These are phyloP conservation scores for Nothoprocta perdicaria DNA, from an alignment of 2,113 vertebrate genomes.

Conservation along the genomic window DNA sequence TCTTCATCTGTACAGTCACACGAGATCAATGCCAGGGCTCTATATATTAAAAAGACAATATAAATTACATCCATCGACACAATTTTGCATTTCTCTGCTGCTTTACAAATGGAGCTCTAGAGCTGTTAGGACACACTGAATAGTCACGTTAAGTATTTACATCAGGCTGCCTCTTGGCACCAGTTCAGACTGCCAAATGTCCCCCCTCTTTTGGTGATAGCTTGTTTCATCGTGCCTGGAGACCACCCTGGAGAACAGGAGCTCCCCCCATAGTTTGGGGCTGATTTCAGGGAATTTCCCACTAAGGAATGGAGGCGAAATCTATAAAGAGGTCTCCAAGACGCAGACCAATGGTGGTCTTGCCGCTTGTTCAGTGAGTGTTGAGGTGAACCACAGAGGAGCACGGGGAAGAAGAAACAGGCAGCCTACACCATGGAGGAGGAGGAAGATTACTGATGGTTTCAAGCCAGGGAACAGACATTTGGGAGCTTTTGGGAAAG, in stretches of 20 bases:
- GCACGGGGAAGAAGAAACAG: background rate
- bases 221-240: slow-evolving; percentile 15
- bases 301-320: slow-evolving; percentile 4
- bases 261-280: background rate
- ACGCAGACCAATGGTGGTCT: background rate
- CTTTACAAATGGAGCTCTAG: slow-evolving; percentile 53
- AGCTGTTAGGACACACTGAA: slow-evolving; percentile 67
- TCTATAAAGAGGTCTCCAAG: background rate
- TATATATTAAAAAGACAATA: slow-evolving; percentile 84
- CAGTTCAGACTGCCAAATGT: background rate
- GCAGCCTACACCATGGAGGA: background rate
- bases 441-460: background rate
- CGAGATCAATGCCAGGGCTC: slow-evolving; percentile 78
- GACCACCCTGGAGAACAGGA: slow-evolving; percentile 19
- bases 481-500: background rate
- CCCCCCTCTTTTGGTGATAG: slow-evolving; percentile 37
- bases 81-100: slow-evolving; percentile 72
- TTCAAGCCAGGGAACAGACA: background rate
- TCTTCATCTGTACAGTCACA: slow-evolving; percentile 83
- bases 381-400: slow-evolving; percentile 45
- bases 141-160: slow-evolving; percentile 76
- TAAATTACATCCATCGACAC: slow-evolving; percentile 82
- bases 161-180: slow-evolving; percentile 53
- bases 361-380: background rate
- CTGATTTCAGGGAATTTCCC: slow-evolving; percentile 5